A percentile compares a stretch with the other conserved stretches of the same genome.
phyloP scores from a whole-genome alignment of 2,888 invertebrate genomes.

The Drosophila eohydei region DNA sequence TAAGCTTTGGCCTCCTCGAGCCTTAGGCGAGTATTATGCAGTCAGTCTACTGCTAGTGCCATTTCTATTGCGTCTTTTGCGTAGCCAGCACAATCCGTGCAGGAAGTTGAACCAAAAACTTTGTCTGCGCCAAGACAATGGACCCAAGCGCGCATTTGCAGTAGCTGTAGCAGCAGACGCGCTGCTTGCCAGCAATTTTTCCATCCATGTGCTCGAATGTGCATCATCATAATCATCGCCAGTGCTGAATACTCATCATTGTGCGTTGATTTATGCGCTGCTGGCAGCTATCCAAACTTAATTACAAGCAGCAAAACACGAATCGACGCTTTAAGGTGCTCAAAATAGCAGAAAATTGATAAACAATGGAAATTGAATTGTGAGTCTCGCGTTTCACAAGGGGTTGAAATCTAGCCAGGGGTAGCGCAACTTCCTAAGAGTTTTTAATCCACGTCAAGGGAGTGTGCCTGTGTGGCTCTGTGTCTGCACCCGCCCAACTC shows the following conservation, averaged over 20 bases:
- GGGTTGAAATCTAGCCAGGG: conserved; percentile 30
- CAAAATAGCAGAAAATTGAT: conserved; percentile 83
- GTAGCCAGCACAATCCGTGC: conserved; percentile 52
- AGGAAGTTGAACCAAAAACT: conserved; percentile 24
- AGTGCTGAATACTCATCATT: conserved; percentile 41
- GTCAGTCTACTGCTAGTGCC: neutral
- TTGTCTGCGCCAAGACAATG: conserved; percentile 51
- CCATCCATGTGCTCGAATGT: conserved; percentile 37
- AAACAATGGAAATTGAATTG: conserved; percentile 84
- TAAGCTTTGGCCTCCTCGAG: no score
- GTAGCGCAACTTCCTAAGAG: conserved; percentile 45
- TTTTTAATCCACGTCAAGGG: conserved; percentile 23
- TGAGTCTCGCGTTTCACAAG: conserved; percentile 38
- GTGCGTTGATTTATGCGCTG: conserved; percentile 73
- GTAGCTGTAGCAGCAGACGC: conserved; percentile 15
- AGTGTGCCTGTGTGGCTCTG: neutral
- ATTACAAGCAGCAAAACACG: conserved; percentile 65
- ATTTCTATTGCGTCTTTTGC: conserved; percentile 34
- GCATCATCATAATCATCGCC: conserved; percentile 54
- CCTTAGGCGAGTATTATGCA: neutral
- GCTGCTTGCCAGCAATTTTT: conserved; percentile 34
- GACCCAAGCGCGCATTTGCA: conserved; percentile 33
- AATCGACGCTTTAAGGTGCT: conserved; percentile 68
- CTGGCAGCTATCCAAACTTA: conserved; percentile 83
- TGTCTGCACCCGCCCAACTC: conserved; percentile 13